These are phyloP conservation scores for Hypothenemus hampei DNA, from an alignment of 1,140 invertebrate species.

Conservation along the genomic window DNA sequence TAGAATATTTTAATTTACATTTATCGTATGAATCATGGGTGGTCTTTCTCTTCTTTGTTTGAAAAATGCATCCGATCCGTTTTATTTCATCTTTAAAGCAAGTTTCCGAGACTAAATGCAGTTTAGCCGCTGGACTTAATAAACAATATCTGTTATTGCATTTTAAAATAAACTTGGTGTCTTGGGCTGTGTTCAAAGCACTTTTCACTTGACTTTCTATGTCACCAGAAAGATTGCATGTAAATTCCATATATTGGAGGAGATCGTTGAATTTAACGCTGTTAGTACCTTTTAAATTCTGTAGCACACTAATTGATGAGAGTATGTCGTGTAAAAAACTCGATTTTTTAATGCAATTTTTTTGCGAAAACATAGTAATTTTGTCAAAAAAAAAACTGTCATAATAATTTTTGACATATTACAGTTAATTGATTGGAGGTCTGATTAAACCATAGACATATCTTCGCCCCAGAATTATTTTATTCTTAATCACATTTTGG, in stretches of 20 bases:
- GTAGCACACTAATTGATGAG: conserved; percentile 17
- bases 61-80: conserved; percentile 24
- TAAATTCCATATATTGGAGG: conserved; percentile 23
- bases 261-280: conserved; percentile 18
- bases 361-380: conserved; percentile 9
- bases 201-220: conserved; percentile 25
- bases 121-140: conserved; percentile 25
- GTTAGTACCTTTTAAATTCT: conserved; percentile 4
- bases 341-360: conserved; percentile 12
- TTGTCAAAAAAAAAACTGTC: background rate
- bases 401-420: background rate
- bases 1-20: background rate
- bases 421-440: no score
- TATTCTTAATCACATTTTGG: no score
- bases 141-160: conserved; percentile 22
- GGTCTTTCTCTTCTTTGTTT: background rate
- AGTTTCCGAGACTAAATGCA: conserved; percentile 18
- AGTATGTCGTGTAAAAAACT: conserved; percentile 27
- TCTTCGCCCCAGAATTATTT: no score
- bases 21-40: background rate
- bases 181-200: conserved; percentile 16
- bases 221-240: conserved; percentile 20
- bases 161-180: conserved; percentile 12
- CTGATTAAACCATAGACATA: no score
- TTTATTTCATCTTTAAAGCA: conserved; percentile 25